Evolutionary conservation across 2,888 invertebrate species (phyloP), one percentile per base, ranked within the genome.

Genomic region (Danaus chrysippus): DNA sequence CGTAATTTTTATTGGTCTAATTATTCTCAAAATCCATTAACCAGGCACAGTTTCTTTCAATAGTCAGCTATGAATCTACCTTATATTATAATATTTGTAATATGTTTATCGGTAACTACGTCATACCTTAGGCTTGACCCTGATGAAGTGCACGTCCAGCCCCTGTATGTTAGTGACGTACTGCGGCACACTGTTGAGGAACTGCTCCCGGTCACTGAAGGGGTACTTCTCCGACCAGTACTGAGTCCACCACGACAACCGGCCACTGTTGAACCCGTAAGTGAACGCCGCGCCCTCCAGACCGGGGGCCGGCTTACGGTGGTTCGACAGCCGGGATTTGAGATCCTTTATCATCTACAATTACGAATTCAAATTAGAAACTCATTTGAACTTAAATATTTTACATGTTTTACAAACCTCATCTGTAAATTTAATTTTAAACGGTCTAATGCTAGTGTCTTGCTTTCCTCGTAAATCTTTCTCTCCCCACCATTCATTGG

Each of bases 211-310:
- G 65, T 93, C 92, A 42, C 75, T 82, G 65, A 91, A 83, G 71
- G 95, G 92, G 78, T 96, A 97, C 44, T 93, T 91, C 1, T 93
- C 92, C 1, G 91, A 91, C 98, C 98, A 98, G 82, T 96, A 95
- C 10, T 93, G 88, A 0, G 95, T 73, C 72, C 97, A 91, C 53
- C 90, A 84, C 54, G 92, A 85, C 17, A 97, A 77, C 62, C 93
- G 92, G 1, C 93, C 92, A 0, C 93, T 87, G 76, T 96, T 95
- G 78, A 97, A 94, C 0, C 98, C 98, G 77, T 97, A 98, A 70
- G 94, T 92, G 81, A 97, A 97, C 0, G 89, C 93, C 0, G 92
- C 87, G 17, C 92, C 94, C 82, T 96, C 94, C n/a, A 96, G 81
- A 0, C 96, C 94, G 6, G 91, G 89, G 0, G 91, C 80, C 44